A percentile compares a stretch with the other conserved stretches of the same genome.
Evolutionary conservation across 1,140 invertebrate species (phyloP).

Genomic region (Brachionus angularis): DNA sequence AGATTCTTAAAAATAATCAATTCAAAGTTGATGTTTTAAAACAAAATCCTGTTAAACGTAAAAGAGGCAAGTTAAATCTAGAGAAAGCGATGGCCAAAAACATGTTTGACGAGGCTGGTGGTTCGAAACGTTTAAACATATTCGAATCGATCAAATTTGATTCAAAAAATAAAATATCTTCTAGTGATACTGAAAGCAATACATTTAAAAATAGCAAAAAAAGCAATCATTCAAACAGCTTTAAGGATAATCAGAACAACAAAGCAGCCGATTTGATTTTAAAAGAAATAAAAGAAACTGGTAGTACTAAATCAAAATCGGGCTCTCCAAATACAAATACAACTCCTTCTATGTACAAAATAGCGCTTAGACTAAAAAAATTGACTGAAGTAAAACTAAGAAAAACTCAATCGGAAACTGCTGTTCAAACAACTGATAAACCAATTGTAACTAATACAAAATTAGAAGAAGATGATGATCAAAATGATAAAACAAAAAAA

Average conservation of each 20-base stretch:
- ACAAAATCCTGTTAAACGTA: constrained; percentile 38
- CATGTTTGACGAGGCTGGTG: constrained; percentile 27
- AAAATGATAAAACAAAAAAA: too few relatives aligned
- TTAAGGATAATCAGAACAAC: constrained; percentile 6
- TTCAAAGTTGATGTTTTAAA: constrained; percentile 49
- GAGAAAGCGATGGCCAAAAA: constrained; percentile 44
- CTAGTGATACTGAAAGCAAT: not conserved
- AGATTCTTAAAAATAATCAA: constrained; percentile 69
- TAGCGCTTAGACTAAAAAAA: constrained; percentile 12
- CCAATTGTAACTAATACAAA: not conserved
- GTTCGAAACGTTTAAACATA: not conserved
- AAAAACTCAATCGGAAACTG: constrained; percentile 14
- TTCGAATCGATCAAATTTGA: constrained; percentile 22
- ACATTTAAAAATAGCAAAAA: constrained; percentile 25
- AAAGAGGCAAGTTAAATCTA: constrained; percentile 38
- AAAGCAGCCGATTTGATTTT: not conserved
- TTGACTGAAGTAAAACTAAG: constrained; percentile 29
- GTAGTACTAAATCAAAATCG: not conserved
- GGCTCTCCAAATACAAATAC: not conserved
- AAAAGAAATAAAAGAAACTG: constrained; percentile 25
- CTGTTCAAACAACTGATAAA: not conserved
- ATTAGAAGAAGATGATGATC: too few relatives aligned
- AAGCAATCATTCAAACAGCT: constrained; percentile 24
- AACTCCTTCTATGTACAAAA: constrained; percentile 19
- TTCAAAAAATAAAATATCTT: constrained; percentile 1